These are phyloP conservation scores for Amphipyra tragopoginis DNA, from an alignment of 2,888 invertebrate genomes.

Conservation along the genomic window DNA sequence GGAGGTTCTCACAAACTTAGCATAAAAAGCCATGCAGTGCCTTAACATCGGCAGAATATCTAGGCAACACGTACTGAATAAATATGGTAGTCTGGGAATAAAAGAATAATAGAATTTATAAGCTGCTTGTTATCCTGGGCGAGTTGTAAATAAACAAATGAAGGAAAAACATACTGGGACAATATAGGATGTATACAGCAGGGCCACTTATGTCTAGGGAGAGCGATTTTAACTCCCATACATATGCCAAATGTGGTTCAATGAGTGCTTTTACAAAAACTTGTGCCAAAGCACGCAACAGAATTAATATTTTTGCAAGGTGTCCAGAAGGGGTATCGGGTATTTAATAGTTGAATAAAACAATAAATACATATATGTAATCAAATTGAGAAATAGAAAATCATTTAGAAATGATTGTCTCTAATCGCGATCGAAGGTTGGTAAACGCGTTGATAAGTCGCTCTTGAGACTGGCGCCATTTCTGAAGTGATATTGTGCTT, in stretches of 20 bases:
- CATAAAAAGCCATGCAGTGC: constrained; percentile 55
- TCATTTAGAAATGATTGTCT: too few species aligned
- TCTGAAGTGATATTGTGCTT: too few species aligned
- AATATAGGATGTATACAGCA: background rate
- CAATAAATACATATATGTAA: too few species aligned
- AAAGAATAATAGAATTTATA: constrained; percentile 32
- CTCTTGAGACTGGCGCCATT: too few species aligned
- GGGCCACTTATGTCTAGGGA: background rate
- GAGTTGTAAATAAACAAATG: constrained; percentile 2
- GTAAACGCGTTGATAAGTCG: too few species aligned
- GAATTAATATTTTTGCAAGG: too few species aligned
- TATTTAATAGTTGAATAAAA: too few species aligned
- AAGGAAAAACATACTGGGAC: background rate
- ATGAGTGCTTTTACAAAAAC: constrained; percentile 18
- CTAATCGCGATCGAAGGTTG: too few species aligned
- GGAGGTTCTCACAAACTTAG: constrained; percentile 46
- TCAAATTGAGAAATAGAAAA: too few species aligned
- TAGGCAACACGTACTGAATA: constrained; percentile 44
- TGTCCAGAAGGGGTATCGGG: too few species aligned
- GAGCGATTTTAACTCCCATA: constrained; percentile 5
- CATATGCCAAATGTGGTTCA: constrained; percentile 16
- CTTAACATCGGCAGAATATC: constrained; percentile 49
- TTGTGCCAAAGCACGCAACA: constrained; percentile 7
- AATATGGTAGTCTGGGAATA: constrained; percentile 38
- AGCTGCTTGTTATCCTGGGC: constrained; percentile 9